Percentiles rank a stretch among this genome's conserved stretches.
phyloP scores from a whole-genome alignment of 2,797 vertebrate genomes.

The Typhlichthys eigenmanni region DNA sequence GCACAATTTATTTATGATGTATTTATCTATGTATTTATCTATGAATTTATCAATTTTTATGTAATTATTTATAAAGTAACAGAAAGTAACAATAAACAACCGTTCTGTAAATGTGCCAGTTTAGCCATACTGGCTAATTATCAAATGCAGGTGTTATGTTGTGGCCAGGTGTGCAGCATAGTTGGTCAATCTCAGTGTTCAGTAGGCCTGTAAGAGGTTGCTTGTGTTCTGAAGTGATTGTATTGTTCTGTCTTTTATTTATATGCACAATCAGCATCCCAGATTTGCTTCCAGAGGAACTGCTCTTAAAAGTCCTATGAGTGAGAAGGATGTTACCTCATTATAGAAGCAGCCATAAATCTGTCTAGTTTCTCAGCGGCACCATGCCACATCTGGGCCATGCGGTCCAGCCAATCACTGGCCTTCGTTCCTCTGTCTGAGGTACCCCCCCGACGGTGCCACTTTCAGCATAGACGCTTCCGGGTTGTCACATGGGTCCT shows the following conservation, averaged over 20 bases:
- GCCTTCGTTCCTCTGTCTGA: conserved; percentile 53
- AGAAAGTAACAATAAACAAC: too few relatives aligned
- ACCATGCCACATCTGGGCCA: conserved; percentile 72
- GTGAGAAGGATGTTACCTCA: conserved; percentile 82
- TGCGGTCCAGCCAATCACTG: conserved; percentile 61
- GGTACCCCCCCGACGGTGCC: conserved; percentile 30
- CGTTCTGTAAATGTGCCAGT: too few relatives aligned
- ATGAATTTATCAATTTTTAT: too few relatives aligned
- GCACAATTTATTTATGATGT: too few relatives aligned
- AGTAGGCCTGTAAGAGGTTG: too few relatives aligned
- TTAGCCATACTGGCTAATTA: too few relatives aligned
- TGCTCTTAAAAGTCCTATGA: conserved; percentile 70
- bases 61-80: too few relatives aligned
- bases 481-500: conserved; percentile 52
- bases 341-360: conserved; percentile 77
- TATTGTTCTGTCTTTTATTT: neutral
- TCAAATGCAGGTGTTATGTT: too few relatives aligned
- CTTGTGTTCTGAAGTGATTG: conserved; percentile 7
- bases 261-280: conserved; percentile 11
- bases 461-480: conserved; percentile 58
- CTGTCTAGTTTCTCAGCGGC: conserved; percentile 72
- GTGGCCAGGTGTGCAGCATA: too few relatives aligned
- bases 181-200: too few relatives aligned
- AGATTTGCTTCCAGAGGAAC: conserved; percentile 35
- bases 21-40: too few relatives aligned